phyloP scores from a whole-genome alignment of 2,888 invertebrate species.

The Orthonychiurus folsomi region DNA sequence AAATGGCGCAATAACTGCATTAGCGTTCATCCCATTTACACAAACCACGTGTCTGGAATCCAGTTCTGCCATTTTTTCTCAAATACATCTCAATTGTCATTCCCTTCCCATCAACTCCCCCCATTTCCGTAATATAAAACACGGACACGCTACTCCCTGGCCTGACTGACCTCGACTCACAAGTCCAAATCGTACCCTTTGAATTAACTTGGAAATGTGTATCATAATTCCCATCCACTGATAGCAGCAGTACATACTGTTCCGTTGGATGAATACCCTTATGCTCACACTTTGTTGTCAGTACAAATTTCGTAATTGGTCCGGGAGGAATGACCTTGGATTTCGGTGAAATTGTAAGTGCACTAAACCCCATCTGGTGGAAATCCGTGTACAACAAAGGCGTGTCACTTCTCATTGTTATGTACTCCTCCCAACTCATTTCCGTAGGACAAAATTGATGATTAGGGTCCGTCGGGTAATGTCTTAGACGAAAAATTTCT shows the following conservation, averaged over 20 bases:
- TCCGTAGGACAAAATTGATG: conserved; percentile 3
- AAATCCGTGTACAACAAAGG: not conserved
- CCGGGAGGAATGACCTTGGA: not conserved
- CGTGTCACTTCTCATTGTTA: not conserved
- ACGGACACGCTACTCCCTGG: not conserved
- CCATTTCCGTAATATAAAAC: not conserved
- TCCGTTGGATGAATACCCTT: conserved; percentile 1
- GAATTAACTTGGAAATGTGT: conserved; percentile 9
- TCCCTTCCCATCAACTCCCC: not conserved
- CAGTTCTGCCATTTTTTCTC: not conserved
- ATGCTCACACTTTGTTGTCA: conserved; percentile 10
- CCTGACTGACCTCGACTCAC: not conserved
- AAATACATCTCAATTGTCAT: not conserved
- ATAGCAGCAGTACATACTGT: conserved; percentile 10
- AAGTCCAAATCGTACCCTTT: conserved; percentile 40
- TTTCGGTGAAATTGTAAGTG: not conserved
- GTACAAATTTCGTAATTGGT: conserved; percentile 3
- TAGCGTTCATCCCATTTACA: not conserved
- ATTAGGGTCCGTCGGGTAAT: conserved; percentile 8
- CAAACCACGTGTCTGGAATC: not conserved
- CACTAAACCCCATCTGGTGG: not conserved
- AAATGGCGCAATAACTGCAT: too few species aligned
- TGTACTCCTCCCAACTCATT: conserved; percentile 10
- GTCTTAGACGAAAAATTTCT: conserved; percentile 6
- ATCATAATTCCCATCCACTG: not conserved